Evolutionary conservation across 1,140 invertebrate genomes (phyloP), one percentile per base, ranked within the genome.

Genomic region (Chironomus tepperi): DNA sequence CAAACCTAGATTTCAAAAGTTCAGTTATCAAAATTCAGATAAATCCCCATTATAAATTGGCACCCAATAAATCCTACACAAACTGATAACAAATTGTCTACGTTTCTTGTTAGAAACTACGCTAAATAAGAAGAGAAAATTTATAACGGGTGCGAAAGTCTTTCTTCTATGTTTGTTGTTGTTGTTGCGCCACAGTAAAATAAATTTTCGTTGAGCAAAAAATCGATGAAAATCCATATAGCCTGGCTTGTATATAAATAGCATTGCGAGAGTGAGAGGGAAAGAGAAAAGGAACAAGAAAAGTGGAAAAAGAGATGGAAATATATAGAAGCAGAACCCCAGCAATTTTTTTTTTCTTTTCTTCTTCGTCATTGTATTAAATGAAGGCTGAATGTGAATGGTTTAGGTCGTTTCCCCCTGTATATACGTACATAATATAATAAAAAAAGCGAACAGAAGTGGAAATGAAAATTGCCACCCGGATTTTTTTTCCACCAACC

Each of bases 171-270:
- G 10, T 15, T 9, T 12, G 7, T 57, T 57, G 10, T 57, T 57
- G 47, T 57, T 57, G 47, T 57, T 57, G 47, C n/a, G 47, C 47
- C 3, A 12, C 47, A 57, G 47, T 57, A 57, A 57, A 57, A 57
- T 57, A 57, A 57, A 57, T 57, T 57, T 57, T 57, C 47, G 47
- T 57, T 57, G 47, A 57, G 65, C 16, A 18, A 21, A 70, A 70
- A 70, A 70, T 70, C 65, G 65, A 70, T 70, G 65, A 70, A 70
- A 70, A 70, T 70, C 65, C 19, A 70, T 16, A 57, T 57, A 70
- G 65, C 65, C 10, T 19, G 65, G 10, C 18, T 21, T 70, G 19
- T 21, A 16, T 70, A 70, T 70, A 70, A 70, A 70, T 70, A 70
- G 65, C 65, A 70, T 57, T 21, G 19, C 65, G 12, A 7, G 7